phyloP scores from a whole-genome alignment of 1,140 invertebrate genomes.

The Eriosoma lanigerum region DNA sequence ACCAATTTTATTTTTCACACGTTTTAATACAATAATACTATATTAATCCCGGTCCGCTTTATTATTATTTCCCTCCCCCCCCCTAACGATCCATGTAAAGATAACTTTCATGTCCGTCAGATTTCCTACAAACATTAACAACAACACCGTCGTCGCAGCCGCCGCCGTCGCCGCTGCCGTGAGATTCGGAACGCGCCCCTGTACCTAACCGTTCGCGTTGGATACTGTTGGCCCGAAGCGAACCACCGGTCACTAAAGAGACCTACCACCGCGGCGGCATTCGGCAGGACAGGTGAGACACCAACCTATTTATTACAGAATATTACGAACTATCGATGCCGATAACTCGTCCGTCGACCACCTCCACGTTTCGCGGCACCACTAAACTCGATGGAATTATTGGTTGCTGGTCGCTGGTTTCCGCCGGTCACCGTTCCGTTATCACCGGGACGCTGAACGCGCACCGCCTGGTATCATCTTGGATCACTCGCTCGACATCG shows the following conservation, averaged over 20 bases:
- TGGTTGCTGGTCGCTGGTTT: no score
- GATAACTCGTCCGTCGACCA: background rate
- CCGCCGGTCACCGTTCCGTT: background rate
- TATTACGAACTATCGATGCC: background rate
- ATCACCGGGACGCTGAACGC: background rate
- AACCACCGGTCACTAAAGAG: background rate
- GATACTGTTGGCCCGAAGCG: background rate
- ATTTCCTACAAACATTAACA: background rate
- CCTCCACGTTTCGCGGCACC: background rate
- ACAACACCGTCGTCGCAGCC: background rate
- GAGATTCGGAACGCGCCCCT: conserved; percentile 18
- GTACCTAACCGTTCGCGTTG: background rate
- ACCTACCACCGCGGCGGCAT: conserved; percentile 28
- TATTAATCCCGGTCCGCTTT: no score
- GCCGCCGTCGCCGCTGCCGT: conserved; percentile 4
- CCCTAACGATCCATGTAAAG: background rate
- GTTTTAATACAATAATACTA: no score
- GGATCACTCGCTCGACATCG: background rate
- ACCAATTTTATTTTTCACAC: no score
- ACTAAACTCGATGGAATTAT: background rate
- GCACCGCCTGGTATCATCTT: background rate
- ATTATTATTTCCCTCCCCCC: background rate
- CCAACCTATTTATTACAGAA: no score
- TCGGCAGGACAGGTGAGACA: conserved; percentile 5
- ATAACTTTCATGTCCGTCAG: conserved; percentile 11